Base-by-base conservation (phyloP, 2,797 vertebrate genomes). In the Australoheros facetus region DNA sequence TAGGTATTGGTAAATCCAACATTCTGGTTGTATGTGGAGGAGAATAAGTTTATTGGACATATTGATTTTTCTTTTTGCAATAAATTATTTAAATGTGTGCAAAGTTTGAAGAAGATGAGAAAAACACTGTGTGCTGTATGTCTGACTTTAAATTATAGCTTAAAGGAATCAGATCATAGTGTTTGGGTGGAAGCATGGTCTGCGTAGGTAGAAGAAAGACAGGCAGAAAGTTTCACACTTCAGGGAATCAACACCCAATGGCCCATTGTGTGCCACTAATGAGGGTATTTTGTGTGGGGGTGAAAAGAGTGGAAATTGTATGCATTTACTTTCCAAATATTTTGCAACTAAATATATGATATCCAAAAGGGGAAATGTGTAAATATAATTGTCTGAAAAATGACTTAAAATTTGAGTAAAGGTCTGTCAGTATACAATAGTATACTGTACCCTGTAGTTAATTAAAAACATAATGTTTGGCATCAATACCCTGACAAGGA, bases 221-320 rank as follows among this genome's bases (percentile, higher is more conserved):
- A 85, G 66, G 54, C 75, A 69, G 77, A 77, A 62, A 80, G 17
- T 26, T 89, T 86, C 81, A 83, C 86, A 89, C 85, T 81, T 80
- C 28, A 77, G 80, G 73, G 64, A 85, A 55, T 87, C 66, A 73
- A 83, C 69, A 82, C 66, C 64, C 77, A 76, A 80, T 70, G 55
- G 87, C 79, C 82, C 73, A 81, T 88, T 85, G 81, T 86, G 82
- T 87, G 79, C 9, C 83, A 79, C 75, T 80, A 87, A 87, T 85
- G 73, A 89, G 73, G 59, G 7, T 69, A 80, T 59, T 90, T 30
- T 81, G 70, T 80, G 80, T 75, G 64, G 64, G 12, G 13, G 16
- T 45, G 45, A 37, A 56, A 56, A 39, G 58, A 70, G 75, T 75
- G 70, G 81, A 71, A 87, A 77, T 54, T 69, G 17, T 59, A 39